These are phyloP conservation scores for Drosophila siamana DNA, from an alignment of 2,888 invertebrate genomes.

Conservation along the genomic window DNA sequence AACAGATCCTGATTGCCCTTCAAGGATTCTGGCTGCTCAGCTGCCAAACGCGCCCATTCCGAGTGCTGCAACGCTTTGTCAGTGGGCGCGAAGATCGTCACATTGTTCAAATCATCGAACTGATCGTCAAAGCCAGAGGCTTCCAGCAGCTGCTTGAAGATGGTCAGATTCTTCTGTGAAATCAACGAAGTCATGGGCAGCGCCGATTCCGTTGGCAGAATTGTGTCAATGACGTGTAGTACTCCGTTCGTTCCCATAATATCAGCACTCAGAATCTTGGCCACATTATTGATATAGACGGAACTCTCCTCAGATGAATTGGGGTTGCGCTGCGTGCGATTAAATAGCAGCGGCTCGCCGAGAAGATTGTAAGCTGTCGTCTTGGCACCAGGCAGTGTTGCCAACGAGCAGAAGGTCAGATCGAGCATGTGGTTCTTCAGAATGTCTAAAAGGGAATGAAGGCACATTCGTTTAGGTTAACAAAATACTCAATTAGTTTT, in stretches of 20 bases:
- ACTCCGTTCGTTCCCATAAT: conserved; percentile 91
- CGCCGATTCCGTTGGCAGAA: conserved; percentile 88
- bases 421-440: conserved; percentile 89
- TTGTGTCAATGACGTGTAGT: conserved; percentile 89
- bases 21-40: conserved; percentile 83
- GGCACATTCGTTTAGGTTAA: too few species aligned
- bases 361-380: conserved; percentile 84
- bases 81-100: conserved; percentile 88
- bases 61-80: conserved; percentile 88
- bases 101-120: conserved; percentile 87
- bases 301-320: conserved; percentile 84
- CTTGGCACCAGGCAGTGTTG: conserved; percentile 86
- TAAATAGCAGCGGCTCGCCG: conserved; percentile 83
- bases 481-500: background rate
- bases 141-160: conserved; percentile 87
- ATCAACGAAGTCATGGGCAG: conserved; percentile 86
- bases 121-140: conserved; percentile 86
- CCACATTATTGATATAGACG: conserved; percentile 87
- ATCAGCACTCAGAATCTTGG: conserved; percentile 87
- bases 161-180: conserved; percentile 87
- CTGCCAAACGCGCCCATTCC: conserved; percentile 82
- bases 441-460: conserved; percentile 88
- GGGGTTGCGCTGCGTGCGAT: conserved; percentile 85
- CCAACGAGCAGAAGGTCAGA: conserved; percentile 89
- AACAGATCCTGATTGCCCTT: conserved; percentile 85